Percentiles rank a stretch among this genome's conserved stretches.
Conservation (phyloP, 2,888 invertebrate species). For the Acronicta aceris region DNA sequence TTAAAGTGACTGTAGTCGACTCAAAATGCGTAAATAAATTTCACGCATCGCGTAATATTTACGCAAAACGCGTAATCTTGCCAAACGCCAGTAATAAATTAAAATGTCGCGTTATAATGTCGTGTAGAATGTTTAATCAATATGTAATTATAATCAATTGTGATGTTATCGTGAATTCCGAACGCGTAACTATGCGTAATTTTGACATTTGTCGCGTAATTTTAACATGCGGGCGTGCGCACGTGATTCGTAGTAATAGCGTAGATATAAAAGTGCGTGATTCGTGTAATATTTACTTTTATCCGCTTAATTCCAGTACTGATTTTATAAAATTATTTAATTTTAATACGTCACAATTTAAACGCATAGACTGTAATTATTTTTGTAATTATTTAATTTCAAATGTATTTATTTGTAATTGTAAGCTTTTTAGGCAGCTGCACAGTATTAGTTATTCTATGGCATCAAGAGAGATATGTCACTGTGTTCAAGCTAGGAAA, state of each 20-base stretch:
- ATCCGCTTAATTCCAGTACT: slow-evolving; percentile 81
- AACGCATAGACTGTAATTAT: slow-evolving; percentile 65
- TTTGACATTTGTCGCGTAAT: slow-evolving; percentile 35
- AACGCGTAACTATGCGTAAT: slow-evolving; percentile 32
- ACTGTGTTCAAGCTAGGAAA: slow-evolving; percentile 56
- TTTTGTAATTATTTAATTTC: slow-evolving; percentile 65
- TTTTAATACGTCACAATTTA: slow-evolving; percentile 64
- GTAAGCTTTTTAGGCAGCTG: slow-evolving; percentile 67
- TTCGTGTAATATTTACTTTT: slow-evolving; percentile 61
- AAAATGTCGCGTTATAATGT: neutral
- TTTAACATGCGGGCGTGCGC: slow-evolving; percentile 56
- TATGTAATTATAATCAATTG: slow-evolving; percentile 33
- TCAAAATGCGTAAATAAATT: neutral
- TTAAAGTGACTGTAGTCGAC: slow-evolving; percentile 19
- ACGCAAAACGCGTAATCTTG: slow-evolving; percentile 10
- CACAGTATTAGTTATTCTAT: slow-evolving; percentile 71
- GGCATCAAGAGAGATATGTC: slow-evolving; percentile 34
- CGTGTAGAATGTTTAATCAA: slow-evolving; percentile 21
- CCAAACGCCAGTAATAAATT: slow-evolving; percentile 24
- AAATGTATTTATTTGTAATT: slow-evolving; percentile 62
- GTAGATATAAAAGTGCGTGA: slow-evolving; percentile 69
- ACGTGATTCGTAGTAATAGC: slow-evolving; percentile 53
- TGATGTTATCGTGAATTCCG: slow-evolving; percentile 24
- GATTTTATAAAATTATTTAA: slow-evolving; percentile 67
- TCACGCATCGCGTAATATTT: slow-evolving; percentile 11